Evolutionary conservation across 2,888 invertebrate genomes (phyloP), one percentile per base, ranked within the genome.

Genomic region (Tiliacea aurago): DNA sequence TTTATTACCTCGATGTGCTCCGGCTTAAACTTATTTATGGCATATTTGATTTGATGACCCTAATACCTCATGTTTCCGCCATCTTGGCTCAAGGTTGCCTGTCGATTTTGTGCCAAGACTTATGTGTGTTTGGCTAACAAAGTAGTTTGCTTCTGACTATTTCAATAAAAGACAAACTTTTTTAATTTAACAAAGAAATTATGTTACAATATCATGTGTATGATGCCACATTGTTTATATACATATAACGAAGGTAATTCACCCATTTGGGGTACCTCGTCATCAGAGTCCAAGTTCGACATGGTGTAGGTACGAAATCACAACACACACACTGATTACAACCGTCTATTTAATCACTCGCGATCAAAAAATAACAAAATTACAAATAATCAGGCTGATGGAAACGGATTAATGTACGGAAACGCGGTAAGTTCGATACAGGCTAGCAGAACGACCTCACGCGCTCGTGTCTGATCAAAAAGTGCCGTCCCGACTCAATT

Each of bases 11-110:
- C 41, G 6, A 56, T 68, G 33, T 67, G 64, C 43, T 65, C 43
- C 13, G 62, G 62, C 68, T 58, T 64, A 56, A 69, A 69, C 65
- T 74, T 80, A 53, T 80, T 75, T 80, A 55, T 66, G 56, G 65
- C 28, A 47, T 62, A 66, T 79, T 79, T 70, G 65, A 70, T 70
- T 80, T 66, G 49, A 74, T 28, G 69, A 45, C 75, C 75, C 69
- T 28, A 74, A 70, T 62, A 47, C 65, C 56, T 7, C 33, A 18
- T 45, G 49, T n/a, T 62, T 62, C 65, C 33, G 33, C 45, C 76
- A 49, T 55, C 69, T 65, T 47, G 33, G 18, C 15, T 80, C 65
- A 79, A 79, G 78, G 64, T 66, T 68, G 18, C 11, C 7, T 2
- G 33, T 62, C 33, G 43, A 66, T 53, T 49, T 70, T 6, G 49